Evolutionary conservation across 2,797 vertebrate genomes (phyloP).

Genomic region (Lateolabrax maculatus): DNA sequence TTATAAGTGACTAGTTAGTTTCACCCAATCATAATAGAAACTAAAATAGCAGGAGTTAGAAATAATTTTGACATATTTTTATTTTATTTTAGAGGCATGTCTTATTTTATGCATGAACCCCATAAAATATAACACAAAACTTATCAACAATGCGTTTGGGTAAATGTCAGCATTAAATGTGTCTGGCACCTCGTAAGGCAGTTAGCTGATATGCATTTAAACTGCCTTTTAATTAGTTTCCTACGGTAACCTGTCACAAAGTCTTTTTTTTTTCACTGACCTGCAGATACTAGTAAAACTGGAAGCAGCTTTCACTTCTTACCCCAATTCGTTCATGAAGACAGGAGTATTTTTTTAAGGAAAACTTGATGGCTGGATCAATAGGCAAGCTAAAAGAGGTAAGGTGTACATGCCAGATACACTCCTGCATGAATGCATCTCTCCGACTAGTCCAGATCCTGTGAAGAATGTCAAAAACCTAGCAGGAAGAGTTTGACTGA

Average conservation of each 20-base stretch:
- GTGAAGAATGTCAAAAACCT: background rate
- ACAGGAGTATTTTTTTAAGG: background rate
- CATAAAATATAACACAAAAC: slow-evolving; percentile 37
- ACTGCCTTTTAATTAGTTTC: slow-evolving; percentile 68
- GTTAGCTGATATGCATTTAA: slow-evolving; percentile 73
- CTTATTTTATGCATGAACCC: slow-evolving; percentile 22
- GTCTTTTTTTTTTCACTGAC: slow-evolving; percentile 5
- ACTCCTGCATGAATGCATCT: background rate
- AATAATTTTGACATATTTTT: background rate
- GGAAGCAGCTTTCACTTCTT: slow-evolving; percentile 14
- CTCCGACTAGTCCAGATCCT: background rate
- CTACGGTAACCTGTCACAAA: slow-evolving; percentile 30
- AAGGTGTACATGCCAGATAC: background rate
- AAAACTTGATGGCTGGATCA: background rate
- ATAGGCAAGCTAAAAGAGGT: background rate
- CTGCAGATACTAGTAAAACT: slow-evolving; percentile 30
- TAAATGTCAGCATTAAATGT: slow-evolving; percentile 57
- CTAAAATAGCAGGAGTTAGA: background rate
- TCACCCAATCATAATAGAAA: background rate
- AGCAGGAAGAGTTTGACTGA: background rate
- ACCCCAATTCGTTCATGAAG: slow-evolving; percentile 10
- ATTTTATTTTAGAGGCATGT: slow-evolving; percentile 3
- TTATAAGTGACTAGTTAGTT: background rate
- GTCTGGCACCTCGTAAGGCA: slow-evolving; percentile 34
- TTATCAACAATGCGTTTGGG: slow-evolving; percentile 5